A percentile compares a stretch with the other conserved stretches of the same genome.
These are phyloP conservation scores for Drosophila borborema DNA, from an alignment of 2,888 invertebrate species.

Conservation along the genomic window DNA sequence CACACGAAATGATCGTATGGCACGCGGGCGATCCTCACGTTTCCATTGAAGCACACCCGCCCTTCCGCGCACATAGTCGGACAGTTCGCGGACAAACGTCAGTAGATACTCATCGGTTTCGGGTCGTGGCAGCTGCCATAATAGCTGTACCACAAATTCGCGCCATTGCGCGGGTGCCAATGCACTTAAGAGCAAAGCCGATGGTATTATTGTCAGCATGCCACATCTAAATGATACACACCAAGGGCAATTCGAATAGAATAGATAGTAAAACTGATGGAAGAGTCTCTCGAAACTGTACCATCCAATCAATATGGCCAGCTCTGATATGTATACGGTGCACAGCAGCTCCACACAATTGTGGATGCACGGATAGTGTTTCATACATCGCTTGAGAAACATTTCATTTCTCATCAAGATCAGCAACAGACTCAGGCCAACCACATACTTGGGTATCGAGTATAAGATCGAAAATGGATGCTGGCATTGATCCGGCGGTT, in stretches of 20 bases:
- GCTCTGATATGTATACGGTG: slow-evolving; percentile 47
- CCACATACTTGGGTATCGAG: slow-evolving; percentile 22
- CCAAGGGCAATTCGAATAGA: slow-evolving; percentile 43
- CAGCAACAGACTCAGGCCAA: slow-evolving; percentile 34
- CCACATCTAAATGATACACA: slow-evolving; percentile 32
- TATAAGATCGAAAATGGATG: neutral
- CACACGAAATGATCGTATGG: slow-evolving; percentile 37
- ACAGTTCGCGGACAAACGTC: slow-evolving; percentile 26
- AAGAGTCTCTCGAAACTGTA: slow-evolving; percentile 41
- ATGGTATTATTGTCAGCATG: slow-evolving; percentile 33
- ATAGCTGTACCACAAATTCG: slow-evolving; percentile 33
- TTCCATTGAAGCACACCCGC: slow-evolving; percentile 32
- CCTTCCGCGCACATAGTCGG: slow-evolving; percentile 28
- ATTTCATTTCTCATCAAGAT: slow-evolving; percentile 42
- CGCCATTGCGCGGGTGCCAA: slow-evolving; percentile 45
- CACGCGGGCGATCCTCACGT: slow-evolving; percentile 48
- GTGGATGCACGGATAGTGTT: slow-evolving; percentile 25
- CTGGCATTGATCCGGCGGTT: slow-evolving; percentile 24
- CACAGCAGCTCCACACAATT: slow-evolving; percentile 40
- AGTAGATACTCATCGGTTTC: slow-evolving; percentile 35
- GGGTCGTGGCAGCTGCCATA: slow-evolving; percentile 46
- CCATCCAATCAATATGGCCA: slow-evolving; percentile 47
- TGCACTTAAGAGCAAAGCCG: slow-evolving; percentile 22
- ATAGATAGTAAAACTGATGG: slow-evolving; percentile 14
- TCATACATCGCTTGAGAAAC: slow-evolving; percentile 32